phyloP scores from a whole-genome alignment of 2,888 invertebrate species.

The Zootermopsis nevadensis region DNA sequence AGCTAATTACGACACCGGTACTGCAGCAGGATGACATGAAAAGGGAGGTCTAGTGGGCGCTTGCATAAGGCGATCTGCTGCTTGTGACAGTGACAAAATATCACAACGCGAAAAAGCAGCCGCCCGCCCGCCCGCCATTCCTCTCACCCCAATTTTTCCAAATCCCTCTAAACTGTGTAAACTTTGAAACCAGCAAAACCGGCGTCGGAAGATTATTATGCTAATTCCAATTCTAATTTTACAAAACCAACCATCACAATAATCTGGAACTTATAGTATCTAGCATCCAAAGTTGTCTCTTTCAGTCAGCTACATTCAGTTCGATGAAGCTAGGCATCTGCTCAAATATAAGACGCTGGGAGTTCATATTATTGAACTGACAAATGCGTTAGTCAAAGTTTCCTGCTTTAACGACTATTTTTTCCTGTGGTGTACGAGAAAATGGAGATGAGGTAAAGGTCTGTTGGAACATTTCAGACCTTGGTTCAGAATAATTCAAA shows the following conservation, averaged over 20 bases:
- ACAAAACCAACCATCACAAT: slow-evolving; percentile 15
- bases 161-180: slow-evolving; percentile 31
- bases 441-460: no score
- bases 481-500: no score
- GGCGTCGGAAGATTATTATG: slow-evolving; percentile 29
- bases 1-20: slow-evolving; percentile 31
- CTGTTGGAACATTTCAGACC: no score
- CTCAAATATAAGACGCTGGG: no score
- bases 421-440: no score
- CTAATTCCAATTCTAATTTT: slow-evolving; percentile 31
- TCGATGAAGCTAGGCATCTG: no score
- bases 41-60: slow-evolving; percentile 31
- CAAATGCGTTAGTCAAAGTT: no score
- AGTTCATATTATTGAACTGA: no score
- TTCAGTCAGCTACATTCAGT: not conserved
- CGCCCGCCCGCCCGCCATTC: not conserved
- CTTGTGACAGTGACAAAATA: slow-evolving; percentile 32
- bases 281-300: not conserved
- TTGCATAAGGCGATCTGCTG: slow-evolving; percentile 19
- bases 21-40: slow-evolving; percentile 26
- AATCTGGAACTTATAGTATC: not conserved
- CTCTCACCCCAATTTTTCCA: not conserved
- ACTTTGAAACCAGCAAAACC: slow-evolving; percentile 40
- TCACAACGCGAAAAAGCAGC: slow-evolving; percentile 14
- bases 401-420: no score